Evolutionary conservation across 2,797 vertebrate species (phyloP).

Genomic region (Fistularia commersonii): DNA sequence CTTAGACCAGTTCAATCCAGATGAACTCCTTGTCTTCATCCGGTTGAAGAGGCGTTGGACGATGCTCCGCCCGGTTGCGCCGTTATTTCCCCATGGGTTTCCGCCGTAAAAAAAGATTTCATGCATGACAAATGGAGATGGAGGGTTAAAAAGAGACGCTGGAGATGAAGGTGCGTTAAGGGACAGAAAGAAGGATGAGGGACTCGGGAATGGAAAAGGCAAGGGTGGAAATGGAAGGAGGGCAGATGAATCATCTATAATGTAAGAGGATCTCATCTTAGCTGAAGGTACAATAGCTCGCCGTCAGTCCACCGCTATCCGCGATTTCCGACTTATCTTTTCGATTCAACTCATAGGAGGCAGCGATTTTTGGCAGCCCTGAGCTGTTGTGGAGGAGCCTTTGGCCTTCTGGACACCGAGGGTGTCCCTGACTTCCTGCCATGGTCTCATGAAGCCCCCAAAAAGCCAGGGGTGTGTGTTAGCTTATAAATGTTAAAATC

Average conservation of each 20-base stretch:
- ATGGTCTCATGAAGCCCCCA: too few species aligned
- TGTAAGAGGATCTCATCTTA: constrained; percentile 47
- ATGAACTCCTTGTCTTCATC: constrained; percentile 14
- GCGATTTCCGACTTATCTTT: constrained; percentile 28
- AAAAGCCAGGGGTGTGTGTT: too few species aligned
- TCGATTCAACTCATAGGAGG: too few species aligned
- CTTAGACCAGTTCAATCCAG: too few species aligned
- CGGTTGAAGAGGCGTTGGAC: constrained; percentile 39
- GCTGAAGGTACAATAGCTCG: constrained; percentile 39
- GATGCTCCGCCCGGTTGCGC: constrained; percentile 43
- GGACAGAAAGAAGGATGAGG: constrained; percentile 32
- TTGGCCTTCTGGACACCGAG: too few species aligned
- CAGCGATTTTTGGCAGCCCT: too few species aligned
- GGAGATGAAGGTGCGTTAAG: constrained; percentile 41
- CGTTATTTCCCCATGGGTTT: constrained; percentile 52
- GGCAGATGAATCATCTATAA: constrained; percentile 56
- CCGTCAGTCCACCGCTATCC: constrained; percentile 23
- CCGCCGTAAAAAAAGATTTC: constrained; percentile 61
- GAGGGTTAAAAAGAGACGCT: constrained; percentile 22
- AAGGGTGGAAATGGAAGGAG: constrained; percentile 3
- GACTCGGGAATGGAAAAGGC: constrained; percentile 32
- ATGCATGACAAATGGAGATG: constrained; percentile 57
- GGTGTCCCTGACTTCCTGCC: too few species aligned
- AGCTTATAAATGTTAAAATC: too few species aligned
- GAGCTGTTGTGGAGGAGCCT: too few species aligned